phyloP scores from a whole-genome alignment of 1,140 invertebrate genomes.

The Drosophila biarmipes region DNA sequence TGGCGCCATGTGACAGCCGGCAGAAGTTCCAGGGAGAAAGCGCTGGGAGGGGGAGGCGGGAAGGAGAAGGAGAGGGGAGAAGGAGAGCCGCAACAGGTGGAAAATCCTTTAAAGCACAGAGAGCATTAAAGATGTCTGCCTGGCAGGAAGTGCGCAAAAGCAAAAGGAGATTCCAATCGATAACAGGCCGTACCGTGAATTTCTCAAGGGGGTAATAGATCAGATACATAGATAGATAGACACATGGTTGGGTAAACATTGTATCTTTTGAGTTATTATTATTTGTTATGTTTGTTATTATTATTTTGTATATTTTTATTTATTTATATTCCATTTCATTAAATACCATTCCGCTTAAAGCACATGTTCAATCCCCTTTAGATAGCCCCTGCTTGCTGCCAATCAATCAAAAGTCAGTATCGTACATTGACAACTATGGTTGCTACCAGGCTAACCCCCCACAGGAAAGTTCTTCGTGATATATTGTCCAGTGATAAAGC shows the following conservation, averaged over 20 bases:
- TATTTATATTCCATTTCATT: too few relatives aligned
- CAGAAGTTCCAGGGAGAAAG: slow-evolving; percentile 20
- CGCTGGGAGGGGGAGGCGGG: not conserved
- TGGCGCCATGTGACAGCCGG: slow-evolving; percentile 37
- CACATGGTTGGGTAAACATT: too few relatives aligned
- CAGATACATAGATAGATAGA: too few relatives aligned
- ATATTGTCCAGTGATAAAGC: slow-evolving; percentile 38
- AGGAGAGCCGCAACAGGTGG: slow-evolving; percentile 1
- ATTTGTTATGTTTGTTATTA: too few relatives aligned
- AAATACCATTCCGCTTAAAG: not conserved
- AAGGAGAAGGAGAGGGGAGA: not conserved
- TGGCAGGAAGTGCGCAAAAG: slow-evolving; percentile 46
- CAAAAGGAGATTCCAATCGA: slow-evolving; percentile 29
- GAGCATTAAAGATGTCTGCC: not conserved
- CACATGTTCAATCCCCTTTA: too few relatives aligned
- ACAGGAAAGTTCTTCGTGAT: slow-evolving; percentile 17
- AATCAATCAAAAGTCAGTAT: slow-evolving; percentile 35
- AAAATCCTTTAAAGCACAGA: slow-evolving; percentile 15
- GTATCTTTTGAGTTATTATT: too few relatives aligned
- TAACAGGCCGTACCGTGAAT: not conserved
- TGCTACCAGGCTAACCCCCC: slow-evolving; percentile 2
- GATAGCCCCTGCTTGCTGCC: not conserved
- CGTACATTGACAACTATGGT: slow-evolving; percentile 22
- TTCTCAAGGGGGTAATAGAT: not conserved
- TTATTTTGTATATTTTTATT: too few relatives aligned